phyloP scores from a whole-genome alignment of 37 sponge, comb jelly and placozoan species.

The Spongilla lacustris region DNA sequence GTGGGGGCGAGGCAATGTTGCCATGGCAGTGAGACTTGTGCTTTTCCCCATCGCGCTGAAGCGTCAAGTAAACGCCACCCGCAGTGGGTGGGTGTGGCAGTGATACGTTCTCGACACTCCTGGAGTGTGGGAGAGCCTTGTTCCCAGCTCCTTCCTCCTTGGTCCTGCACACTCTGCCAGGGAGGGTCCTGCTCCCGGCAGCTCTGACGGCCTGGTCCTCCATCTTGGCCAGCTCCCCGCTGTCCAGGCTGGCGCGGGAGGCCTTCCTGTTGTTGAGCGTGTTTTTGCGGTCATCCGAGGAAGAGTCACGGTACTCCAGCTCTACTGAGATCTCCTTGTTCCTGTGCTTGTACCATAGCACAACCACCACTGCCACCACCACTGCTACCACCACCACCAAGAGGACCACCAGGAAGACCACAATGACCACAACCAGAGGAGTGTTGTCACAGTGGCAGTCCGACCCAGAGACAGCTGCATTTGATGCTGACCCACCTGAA shows the following conservation, averaged over 20 bases:
- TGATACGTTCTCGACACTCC: background rate
- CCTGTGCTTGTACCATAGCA: background rate
- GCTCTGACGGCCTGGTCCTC: background rate
- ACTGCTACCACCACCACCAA: background rate
- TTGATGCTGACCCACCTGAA: background rate
- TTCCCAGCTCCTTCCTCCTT: background rate
- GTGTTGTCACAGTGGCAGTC: background rate
- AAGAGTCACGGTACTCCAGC: background rate
- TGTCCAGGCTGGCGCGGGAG: background rate
- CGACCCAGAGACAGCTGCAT: background rate
- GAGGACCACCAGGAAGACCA: background rate
- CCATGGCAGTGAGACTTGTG: background rate
- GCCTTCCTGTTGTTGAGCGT: background rate
- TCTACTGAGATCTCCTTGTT: background rate
- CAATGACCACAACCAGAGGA: background rate
- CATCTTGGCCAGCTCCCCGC: background rate
- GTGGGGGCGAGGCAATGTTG: background rate
- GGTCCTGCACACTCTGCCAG: background rate
- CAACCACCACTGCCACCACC: background rate
- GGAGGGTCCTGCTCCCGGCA: background rate
- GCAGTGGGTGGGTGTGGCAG: background rate
- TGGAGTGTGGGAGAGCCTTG: background rate
- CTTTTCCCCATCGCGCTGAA: background rate
- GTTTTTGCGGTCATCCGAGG: background rate
- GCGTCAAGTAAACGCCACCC: background rate